Conservation (phyloP, 2,797 vertebrate genomes). For the Sciurus carolinensis region DNA sequence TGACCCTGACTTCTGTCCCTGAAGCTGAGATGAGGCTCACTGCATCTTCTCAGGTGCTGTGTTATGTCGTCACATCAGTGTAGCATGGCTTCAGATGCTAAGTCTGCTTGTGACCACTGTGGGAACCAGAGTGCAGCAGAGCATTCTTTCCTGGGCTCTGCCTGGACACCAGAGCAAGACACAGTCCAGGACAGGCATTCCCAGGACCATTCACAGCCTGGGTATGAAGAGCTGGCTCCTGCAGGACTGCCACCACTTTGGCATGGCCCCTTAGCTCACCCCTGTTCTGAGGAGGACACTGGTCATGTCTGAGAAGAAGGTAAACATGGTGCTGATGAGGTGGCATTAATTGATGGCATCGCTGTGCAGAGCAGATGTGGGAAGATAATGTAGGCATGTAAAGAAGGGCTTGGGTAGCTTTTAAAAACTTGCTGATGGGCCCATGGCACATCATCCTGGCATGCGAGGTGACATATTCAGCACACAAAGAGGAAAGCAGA, state of each 20-base stretch:
- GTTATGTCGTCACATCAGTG: background rate
- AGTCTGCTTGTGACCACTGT: no score
- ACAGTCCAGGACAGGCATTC: background rate
- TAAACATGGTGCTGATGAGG: conserved; percentile 38
- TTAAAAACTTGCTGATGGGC: conserved; percentile 77
- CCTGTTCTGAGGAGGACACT: background rate
- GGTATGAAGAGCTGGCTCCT: background rate
- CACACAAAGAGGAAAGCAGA: conserved; percentile 31
- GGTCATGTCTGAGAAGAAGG: conserved; percentile 68
- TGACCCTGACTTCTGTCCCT: background rate
- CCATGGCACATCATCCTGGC: conserved; percentile 56
- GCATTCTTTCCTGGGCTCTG: background rate
- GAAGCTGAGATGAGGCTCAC: background rate
- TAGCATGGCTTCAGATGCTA: no score
- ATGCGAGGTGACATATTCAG: conserved; percentile 69
- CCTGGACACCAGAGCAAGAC: background rate
- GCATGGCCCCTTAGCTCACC: background rate
- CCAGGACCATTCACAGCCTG: background rate
- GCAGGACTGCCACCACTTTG: background rate
- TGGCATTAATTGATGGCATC: conserved; percentile 80
- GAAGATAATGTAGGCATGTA: conserved; percentile 65
- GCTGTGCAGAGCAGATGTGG: conserved; percentile 52
- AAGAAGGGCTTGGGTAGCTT: conserved; percentile 68
- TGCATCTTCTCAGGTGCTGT: background rate
- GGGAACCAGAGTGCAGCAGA: background rate